These are phyloP conservation scores for Carassius gibelio DNA, from an alignment of 2,113 vertebrate species.

Conservation along the genomic window DNA sequence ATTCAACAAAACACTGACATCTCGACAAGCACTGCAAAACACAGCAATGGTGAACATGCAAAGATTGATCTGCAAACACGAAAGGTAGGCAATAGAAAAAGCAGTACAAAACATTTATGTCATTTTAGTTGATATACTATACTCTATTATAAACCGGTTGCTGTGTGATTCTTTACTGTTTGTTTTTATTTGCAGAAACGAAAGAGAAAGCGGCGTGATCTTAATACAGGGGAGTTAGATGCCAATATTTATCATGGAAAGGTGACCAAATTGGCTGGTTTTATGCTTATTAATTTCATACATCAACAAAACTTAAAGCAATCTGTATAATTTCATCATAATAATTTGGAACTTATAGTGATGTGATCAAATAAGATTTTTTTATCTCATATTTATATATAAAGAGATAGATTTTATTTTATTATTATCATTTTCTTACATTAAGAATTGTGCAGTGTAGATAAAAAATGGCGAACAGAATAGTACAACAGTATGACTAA, in stretches of 20 bases:
- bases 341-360: no score
- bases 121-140: neutral
- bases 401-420: no score
- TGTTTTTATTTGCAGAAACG: constrained; percentile 74
- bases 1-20: neutral
- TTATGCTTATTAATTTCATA: no score
- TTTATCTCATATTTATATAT: no score
- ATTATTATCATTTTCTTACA: no score
- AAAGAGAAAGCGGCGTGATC: constrained; percentile 76
- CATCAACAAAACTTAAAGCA: no score
- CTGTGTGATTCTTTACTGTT: neutral
- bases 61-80: constrained; percentile 39
- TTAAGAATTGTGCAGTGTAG: no score
- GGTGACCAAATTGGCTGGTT: constrained; percentile 55
- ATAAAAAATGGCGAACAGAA: no score
- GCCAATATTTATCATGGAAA: constrained; percentile 84
- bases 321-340: no score
- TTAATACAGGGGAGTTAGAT: constrained; percentile 90
- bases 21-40: neutral
- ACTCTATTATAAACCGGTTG: neutral
- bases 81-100: constrained; percentile 40
- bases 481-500: no score
- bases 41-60: neutral
- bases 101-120: constrained; percentile 3
- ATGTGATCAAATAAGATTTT: no score